Evolutionary conservation across 2,113 vertebrate genomes (phyloP), one percentile per base, ranked within the genome.

Genomic region (Chrysochloris asiatica): DNA sequence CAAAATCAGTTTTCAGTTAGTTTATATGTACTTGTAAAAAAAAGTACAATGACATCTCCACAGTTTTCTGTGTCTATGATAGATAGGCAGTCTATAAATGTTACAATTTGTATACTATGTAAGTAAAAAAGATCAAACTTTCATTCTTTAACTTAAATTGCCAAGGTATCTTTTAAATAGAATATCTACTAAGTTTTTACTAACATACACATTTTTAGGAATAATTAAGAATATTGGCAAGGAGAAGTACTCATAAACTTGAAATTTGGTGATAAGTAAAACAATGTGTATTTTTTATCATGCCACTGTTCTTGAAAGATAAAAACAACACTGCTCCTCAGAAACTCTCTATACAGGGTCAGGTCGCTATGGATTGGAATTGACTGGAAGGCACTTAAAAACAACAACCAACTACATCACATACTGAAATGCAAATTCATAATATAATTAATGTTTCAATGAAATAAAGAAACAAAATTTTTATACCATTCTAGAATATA

Each of bases 1-100:
- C 33, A 67, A 86, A 86, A 52, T 83, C 22, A 71, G 33, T 54
- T n/a, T 80, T 71, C 12, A 33, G 63, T 89, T 43, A 69, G 11
- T 77, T 95, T 73, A 43, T 72, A 52, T 69, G 52, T 6, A 43
- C 30, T 89, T 88, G 9, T n/a, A 79, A 76, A 90, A 88, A 90
- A 88, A 90, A 82, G 11, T 8, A 71, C 26, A 50, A 79, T 79
- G 56, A n/a, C 89, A 65, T 63, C 73, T 50, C 86, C 30, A 77
- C 9, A 50, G 43, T 41, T 91, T 8, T 85, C 7, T 80, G 22
- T 85, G 17, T 54, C 38, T 85, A 59, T 22, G 3, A 77, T 22
- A 47, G 6, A 76, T 54, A 63, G 22, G 33, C 12, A 84, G 65
- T 84, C 43, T 87, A 12, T 28, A 90, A 84, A 78, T 30, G 75